Evolutionary conservation across 2,113 vertebrate genomes (phyloP).

Genomic region (Platycercus adscitus): DNA sequence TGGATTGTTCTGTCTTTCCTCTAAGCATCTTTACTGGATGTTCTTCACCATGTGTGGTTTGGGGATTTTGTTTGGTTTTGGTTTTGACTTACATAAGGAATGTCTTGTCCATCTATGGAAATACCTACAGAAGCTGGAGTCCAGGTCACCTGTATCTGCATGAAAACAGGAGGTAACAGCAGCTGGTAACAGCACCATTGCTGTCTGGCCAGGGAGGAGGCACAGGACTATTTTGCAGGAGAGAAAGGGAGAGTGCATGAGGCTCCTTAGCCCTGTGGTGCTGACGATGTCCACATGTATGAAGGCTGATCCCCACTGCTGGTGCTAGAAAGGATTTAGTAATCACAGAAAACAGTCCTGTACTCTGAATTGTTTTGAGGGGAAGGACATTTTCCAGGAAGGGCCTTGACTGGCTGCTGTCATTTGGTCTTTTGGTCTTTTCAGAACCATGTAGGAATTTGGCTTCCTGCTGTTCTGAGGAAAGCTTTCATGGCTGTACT

Average conservation of each 20-base stretch:
- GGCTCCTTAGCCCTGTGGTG: neutral
- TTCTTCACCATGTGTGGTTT: neutral
- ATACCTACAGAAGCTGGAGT: neutral
- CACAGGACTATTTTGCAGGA: neutral
- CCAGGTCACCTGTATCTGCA: neutral
- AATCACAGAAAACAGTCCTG: neutral
- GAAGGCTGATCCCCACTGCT: neutral
- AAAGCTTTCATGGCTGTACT: neutral
- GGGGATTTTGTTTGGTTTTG: neutral
- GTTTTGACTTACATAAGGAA: neutral
- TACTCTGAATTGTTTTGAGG: neutral
- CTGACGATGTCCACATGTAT: neutral
- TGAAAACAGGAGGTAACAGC: neutral
- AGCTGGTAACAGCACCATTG: neutral
- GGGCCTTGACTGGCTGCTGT: neutral
- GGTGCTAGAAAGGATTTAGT: neutral
- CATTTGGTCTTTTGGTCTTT: neutral
- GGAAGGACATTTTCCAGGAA: neutral
- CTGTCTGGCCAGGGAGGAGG: neutral
- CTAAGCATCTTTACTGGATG: neutral
- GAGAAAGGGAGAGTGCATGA: neutral
- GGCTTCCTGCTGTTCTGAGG: neutral
- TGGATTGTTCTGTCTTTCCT: neutral
- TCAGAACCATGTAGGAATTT: neutral
- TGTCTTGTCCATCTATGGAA: neutral